These are phyloP conservation scores for Saturnia pavonia DNA, from an alignment of 2,888 invertebrate genomes.

Conservation along the genomic window DNA sequence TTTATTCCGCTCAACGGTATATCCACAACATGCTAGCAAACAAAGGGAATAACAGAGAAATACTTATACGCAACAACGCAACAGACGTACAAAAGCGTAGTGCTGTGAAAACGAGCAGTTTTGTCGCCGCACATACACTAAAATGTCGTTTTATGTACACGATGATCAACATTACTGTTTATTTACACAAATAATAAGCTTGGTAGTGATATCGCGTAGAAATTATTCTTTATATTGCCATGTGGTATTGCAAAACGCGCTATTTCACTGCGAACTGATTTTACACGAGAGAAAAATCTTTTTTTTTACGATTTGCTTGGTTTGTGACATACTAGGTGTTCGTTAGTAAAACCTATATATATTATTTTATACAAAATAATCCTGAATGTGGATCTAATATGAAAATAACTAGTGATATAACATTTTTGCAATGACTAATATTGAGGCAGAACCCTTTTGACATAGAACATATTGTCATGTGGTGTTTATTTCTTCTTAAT, in stretches of 20 bases:
- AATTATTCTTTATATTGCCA: conserved; percentile 49
- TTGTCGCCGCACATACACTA: conserved; percentile 49
- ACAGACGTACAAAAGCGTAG: conserved; percentile 40
- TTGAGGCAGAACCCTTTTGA: too few relatives aligned
- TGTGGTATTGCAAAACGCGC: too few relatives aligned
- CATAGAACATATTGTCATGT: conserved; percentile 40
- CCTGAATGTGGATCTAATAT: too few relatives aligned
- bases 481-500: too few relatives aligned
- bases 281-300: too few relatives aligned
- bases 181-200: conserved; percentile 53
- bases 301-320: too few relatives aligned
- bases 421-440: too few relatives aligned
- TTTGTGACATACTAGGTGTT: too few relatives aligned
- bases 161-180: conserved; percentile 58
- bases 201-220: conserved; percentile 43
- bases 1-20: neutral
- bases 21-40: conserved; percentile 31
- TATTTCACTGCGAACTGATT: too few relatives aligned
- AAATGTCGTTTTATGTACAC: conserved; percentile 57
- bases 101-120: conserved; percentile 51
- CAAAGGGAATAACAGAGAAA: conserved; percentile 25
- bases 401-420: too few relatives aligned
- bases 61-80: conserved; percentile 24
- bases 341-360: too few relatives aligned
- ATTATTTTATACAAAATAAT: too few relatives aligned